A percentile compares a stretch with the other conserved stretches of the same genome.
phyloP scores from a whole-genome alignment of 2,888 invertebrate genomes.

The Cerastis rubricosa region DNA sequence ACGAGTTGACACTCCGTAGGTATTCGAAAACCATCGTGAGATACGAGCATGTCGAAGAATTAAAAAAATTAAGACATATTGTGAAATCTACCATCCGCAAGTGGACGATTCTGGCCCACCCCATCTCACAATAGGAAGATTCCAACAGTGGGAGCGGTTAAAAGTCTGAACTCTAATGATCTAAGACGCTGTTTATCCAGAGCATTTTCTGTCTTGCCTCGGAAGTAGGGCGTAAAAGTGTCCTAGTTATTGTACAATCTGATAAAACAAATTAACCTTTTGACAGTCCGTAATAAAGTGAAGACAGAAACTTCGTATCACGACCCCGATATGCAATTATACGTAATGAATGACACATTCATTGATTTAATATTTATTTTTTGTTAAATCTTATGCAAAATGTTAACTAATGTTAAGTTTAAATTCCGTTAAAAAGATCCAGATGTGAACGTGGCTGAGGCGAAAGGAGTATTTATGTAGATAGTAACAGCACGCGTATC shows the following conservation, averaged over 20 bases:
- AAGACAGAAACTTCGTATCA: constrained; percentile 2
- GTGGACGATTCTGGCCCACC: not conserved
- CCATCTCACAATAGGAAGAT: not conserved
- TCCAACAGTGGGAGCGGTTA: not conserved
- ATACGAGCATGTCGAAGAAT: no score
- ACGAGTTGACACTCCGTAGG: no score
- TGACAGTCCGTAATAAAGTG: constrained; percentile 31
- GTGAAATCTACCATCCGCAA: not conserved
- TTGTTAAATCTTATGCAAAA: not conserved
- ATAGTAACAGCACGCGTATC: no score
- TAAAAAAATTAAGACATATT: no score
- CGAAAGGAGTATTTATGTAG: no score
- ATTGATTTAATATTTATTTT: constrained; percentile 17
- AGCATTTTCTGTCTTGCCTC: not conserved
- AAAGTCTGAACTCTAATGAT: not conserved
- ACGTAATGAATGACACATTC: not conserved
- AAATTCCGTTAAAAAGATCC: not conserved
- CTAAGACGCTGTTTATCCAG: not conserved
- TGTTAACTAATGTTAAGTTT: not conserved
- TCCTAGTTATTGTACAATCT: constrained; percentile 23
- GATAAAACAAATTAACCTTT: constrained; percentile 51
- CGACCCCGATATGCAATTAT: constrained; percentile 28
- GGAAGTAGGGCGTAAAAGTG: constrained; percentile 17
- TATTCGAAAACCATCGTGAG: no score
- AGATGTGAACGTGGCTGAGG: not conserved